Evolutionary conservation across 2,797 vertebrate genomes (phyloP).

Genomic region (Xerus rutilus): DNA sequence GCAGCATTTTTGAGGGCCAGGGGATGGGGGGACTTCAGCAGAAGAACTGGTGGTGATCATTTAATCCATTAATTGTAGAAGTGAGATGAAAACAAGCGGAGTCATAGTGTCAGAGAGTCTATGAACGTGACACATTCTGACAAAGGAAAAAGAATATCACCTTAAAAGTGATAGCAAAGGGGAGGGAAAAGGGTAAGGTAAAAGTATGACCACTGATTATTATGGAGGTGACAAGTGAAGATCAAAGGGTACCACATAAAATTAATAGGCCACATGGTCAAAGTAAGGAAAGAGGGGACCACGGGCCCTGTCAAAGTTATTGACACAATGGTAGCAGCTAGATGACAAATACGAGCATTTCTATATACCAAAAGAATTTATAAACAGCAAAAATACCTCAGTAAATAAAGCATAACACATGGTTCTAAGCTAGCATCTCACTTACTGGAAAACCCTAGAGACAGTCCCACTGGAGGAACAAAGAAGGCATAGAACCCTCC

Average conservation of each 20-base stretch:
- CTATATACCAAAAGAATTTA: slow-evolving; percentile 35
- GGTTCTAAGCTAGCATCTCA: background rate
- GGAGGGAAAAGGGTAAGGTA: background rate
- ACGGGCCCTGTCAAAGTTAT: background rate
- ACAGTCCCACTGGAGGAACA: background rate
- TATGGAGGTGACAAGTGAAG: background rate
- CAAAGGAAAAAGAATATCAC: background rate
- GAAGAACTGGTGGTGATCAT: background rate
- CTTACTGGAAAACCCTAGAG: background rate
- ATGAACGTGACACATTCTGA: background rate
- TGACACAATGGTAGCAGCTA: background rate
- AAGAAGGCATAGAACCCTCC: background rate
- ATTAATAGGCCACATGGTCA: background rate
- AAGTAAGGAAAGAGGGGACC: background rate
- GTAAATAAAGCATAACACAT: background rate
- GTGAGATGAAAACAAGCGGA: background rate
- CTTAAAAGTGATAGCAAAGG: slow-evolving; percentile 13
- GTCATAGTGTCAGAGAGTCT: background rate
- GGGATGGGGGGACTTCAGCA: background rate
- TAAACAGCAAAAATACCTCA: background rate
- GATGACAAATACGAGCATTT: slow-evolving; percentile 9
- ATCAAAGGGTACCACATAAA: background rate
- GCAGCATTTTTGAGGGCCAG: background rate
- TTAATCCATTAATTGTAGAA: background rate
- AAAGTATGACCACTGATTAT: background rate